Evolutionary conservation across 1,140 invertebrate species (phyloP), one percentile per base, ranked within the genome.

Genomic region (Nasonia vitripennis): DNA sequence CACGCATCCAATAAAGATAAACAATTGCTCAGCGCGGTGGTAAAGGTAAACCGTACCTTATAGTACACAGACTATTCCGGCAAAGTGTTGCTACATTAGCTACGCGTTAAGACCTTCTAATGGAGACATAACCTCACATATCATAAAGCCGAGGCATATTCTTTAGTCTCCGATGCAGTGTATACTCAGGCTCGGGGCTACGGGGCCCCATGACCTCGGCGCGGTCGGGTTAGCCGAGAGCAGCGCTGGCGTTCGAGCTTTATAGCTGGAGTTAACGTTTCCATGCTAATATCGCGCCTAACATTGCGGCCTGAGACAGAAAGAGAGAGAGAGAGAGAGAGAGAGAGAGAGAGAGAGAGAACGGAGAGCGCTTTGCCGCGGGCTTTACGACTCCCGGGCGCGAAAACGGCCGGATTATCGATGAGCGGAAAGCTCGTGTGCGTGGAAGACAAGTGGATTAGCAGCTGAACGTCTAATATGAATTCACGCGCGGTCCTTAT

Each of bases 191-290:
- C 11, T 23, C 11, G 70, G n/a, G 20, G 6, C 14, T 70, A 70
- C 20, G 71, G 31, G 14, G 37, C 27, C 10, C 71, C 31, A 12
- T 41, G 14, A 81, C 83, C 87, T 85, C 55, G 83, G 67, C 41
- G 86, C 85, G 86, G 71, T 62, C 74, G n/a, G 7, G 75, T 10
- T 31, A 10, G 27, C 34, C 27, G 27, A 27, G 27, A 27, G 27
- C 27, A 41, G 34, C 34, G 75, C 86, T 81, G 81, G 62, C 85
- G 71, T 87, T 87, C 78, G 83, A 87, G 86, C 87, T 88, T 89
- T 88, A 89, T 79, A 85, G 87, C 62, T 68, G 75, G 81, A 88
- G 87, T 87, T 88, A 89, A 88, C 85, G 84, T 84, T 83, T 75
- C 75, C 84, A 84, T 83, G 83, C 86, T 87, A 84, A 85, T 87